Base-by-base conservation (phyloP, 1,140 invertebrate genomes). In the Lepidurus apus region DNA sequence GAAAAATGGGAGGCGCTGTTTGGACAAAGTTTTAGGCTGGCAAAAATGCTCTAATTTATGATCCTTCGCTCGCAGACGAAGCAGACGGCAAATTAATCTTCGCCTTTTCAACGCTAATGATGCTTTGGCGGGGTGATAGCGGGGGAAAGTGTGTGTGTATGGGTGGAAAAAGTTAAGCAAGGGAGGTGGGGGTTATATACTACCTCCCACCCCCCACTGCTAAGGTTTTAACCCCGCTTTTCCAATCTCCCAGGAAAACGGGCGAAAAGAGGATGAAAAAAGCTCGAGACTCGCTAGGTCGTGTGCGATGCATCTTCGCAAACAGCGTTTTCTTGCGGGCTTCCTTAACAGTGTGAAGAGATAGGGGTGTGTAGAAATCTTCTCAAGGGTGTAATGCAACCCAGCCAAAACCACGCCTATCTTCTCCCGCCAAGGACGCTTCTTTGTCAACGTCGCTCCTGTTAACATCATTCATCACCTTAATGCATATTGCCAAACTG, bases 71-170 rank as follows among this genome's bases (percentile, higher is more conserved):
- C 21, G 53, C 53, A 65, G 53, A 65, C 53, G 53, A 65, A 65
- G 53, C 53, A 65, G 53, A 65, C 53, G 53, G 53, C 53, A 65
- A 65, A 65, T 65, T 65, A 65, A 65, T 65, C 53, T 65, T 65
- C 9, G 17, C 53, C 53, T 65, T 65, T 65, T 65, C 53, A 65
- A 65, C 53, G 21, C 53, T 65, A 65, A 65, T 65, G 53, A 65
- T 65, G 53, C 53, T 65, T 65, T 65, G 53, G 53, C 53, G 53
- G 53, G 53, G 53, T 17, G 53, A 21, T 17, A 65, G 53, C 53
- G 21, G 53, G 17, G 17, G 21, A 9, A 21, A 65, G n/a, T n/a
- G n/a, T 13, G 4, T 17, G 53, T 7, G 21, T 5, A 21, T n/a
- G 21, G 17, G 53, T 65, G 53, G 53, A n/a, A 21, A 65, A 13